Base-by-base conservation (phyloP, 92 coral and sea anemone genomes). In the Blastomussa wellsi region DNA sequence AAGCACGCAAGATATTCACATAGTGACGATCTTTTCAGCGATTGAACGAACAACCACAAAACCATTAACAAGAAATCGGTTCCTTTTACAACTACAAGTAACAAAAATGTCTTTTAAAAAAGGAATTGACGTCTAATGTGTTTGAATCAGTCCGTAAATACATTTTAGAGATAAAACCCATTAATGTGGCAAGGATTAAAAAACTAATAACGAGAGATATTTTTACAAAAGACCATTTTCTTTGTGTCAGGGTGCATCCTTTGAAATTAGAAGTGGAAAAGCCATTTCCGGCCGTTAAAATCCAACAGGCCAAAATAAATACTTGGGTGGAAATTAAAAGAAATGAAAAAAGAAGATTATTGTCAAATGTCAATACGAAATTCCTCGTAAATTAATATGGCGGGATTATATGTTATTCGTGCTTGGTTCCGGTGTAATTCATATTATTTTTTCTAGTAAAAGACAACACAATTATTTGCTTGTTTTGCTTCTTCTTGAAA, bases 261-360 rank as follows among this genome's bases (percentile, higher is more conserved):
- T 66, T 47, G 20, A 70, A 48, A 52, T 70, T 51, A 52, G 51
- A 72, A 70, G 79, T 42, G 51, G 28, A 59, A 57, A 28, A 22
- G 39, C 73, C 72, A 83, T 83, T 83, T 83, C 87, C 87, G 87
- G 86, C 22, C 60, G 35, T 74, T 29, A 20, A 74, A 39, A 74
- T 57, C 35, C 73, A 59, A 62, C 38, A 36, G 1, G n/a, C 17
- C 14, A 81, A 79, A 53, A 73, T 60, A 83, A 83, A 75, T 24
- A 83, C 22, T 5, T 14, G 33, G 17, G 41, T 31, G 87, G 69
- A 74, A 59, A 83, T 74, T 55, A 60, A 82, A 83, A 55, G 39
- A 57, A 32, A 67, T 36, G 5, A 51, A 49, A 37, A 44, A 83
- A 74, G 33, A 81, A 62, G 81, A 74, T 62, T 32, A 35, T 28